Evolutionary conservation across 1,140 invertebrate species (phyloP).

Genomic region (Rhopalosiphum maidis): DNA sequence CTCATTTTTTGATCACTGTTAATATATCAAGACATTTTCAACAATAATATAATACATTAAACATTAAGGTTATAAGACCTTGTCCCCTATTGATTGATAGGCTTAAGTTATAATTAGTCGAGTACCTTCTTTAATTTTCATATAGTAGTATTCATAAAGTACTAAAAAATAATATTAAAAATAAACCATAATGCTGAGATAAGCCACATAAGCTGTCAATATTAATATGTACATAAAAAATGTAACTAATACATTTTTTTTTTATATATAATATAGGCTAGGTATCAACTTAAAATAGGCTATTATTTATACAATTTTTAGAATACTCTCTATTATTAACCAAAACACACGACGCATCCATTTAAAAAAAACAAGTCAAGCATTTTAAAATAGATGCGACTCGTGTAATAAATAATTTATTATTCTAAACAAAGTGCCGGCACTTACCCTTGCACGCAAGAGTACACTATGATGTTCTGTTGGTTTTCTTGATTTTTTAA

Average conservation of each 20-base stretch:
- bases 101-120: slow-evolving; percentile 52
- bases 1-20: slow-evolving; percentile 57
- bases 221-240: slow-evolving; percentile 49
- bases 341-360: not conserved
- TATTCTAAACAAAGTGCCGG: slow-evolving; percentile 55
- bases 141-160: slow-evolving; percentile 16
- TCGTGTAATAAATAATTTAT: slow-evolving; percentile 40
- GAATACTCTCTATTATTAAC: slow-evolving; percentile 53
- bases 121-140: slow-evolving; percentile 21
- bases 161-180: slow-evolving; percentile 55
- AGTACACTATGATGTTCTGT: slow-evolving; percentile 27
- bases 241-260: slow-evolving; percentile 38
- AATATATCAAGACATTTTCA: slow-evolving; percentile 55
- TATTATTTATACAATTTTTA: slow-evolving; percentile 52
- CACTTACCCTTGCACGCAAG: slow-evolving; percentile 40
- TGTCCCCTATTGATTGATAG: slow-evolving; percentile 56
- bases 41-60: slow-evolving; percentile 48
- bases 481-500: not conserved
- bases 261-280: slow-evolving; percentile 53
- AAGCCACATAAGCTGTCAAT: slow-evolving; percentile 52
- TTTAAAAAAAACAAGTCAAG: not conserved
- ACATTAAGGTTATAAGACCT: slow-evolving; percentile 32
- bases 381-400: not conserved
- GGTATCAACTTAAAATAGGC: slow-evolving; percentile 38
- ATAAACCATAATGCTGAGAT: slow-evolving; percentile 51